These are phyloP conservation scores for Peromyscus aztecus DNA, from an alignment of 2,797 vertebrate genomes.

Conservation along the genomic window DNA sequence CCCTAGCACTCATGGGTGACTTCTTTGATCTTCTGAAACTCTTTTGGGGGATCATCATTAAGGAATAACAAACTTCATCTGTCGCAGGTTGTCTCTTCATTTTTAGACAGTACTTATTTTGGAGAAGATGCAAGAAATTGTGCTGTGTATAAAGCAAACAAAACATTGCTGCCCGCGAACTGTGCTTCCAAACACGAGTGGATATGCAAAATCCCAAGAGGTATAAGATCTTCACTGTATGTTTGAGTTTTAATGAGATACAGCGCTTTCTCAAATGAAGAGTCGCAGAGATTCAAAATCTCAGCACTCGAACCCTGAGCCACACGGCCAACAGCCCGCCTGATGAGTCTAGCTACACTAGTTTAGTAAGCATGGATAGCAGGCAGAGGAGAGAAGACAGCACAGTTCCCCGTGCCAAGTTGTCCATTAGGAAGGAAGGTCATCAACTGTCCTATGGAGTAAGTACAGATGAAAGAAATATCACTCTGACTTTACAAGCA, in stretches of 20 bases:
- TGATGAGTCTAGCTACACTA: not conserved
- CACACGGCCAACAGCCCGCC: not conserved
- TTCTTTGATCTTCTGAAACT: constrained; percentile 62
- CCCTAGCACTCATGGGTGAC: not conserved
- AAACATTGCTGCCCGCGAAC: constrained; percentile 89
- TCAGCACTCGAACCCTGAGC: not conserved
- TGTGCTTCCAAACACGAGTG: constrained; percentile 94
- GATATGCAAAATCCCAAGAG: constrained; percentile 96
- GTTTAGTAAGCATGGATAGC: not conserved
- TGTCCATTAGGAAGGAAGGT: not conserved
- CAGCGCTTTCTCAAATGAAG: constrained; percentile 40
- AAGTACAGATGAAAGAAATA: not conserved
- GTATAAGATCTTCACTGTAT: constrained; percentile 84
- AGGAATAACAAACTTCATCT: constrained; percentile 79
- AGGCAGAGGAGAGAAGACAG: not conserved
- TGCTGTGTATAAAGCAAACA: constrained; percentile 92
- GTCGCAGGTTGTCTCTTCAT: constrained; percentile 93
- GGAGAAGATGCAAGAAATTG: constrained; percentile 93
- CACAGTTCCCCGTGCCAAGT: not conserved
- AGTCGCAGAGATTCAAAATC: not conserved
- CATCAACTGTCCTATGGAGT: not conserved
- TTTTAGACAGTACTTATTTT: constrained; percentile 92
- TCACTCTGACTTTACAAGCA: constrained; percentile 13
- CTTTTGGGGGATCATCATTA: not conserved
- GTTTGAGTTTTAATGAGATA: not conserved